These are phyloP conservation scores for Streblospio benedicti DNA, from an alignment of 1,140 invertebrate genomes.

Conservation along the genomic window DNA sequence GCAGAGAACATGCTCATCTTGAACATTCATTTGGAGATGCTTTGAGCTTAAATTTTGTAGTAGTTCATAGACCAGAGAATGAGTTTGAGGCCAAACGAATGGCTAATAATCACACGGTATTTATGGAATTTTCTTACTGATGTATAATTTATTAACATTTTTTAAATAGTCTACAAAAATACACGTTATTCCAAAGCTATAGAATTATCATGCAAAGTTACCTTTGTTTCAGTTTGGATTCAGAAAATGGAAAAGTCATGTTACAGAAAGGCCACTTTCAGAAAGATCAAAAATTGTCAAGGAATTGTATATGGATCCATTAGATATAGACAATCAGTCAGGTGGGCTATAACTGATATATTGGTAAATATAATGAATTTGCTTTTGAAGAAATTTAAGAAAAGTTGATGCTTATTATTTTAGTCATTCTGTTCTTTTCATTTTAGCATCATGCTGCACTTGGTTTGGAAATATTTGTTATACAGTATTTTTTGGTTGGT, in stretches of 20 bases:
- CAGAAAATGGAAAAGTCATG: slow-evolving; percentile 43
- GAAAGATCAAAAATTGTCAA: slow-evolving; percentile 36
- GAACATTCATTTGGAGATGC: no score
- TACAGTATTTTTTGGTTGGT: slow-evolving; percentile 36
- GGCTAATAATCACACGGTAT: slow-evolving; percentile 6
- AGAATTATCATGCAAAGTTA: not conserved
- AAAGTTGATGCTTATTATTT: not conserved
- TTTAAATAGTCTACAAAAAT: not conserved
- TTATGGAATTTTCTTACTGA: not conserved
- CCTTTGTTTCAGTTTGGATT: slow-evolving; percentile 35
- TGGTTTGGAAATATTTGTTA: slow-evolving; percentile 29
- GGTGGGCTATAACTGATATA: not conserved
- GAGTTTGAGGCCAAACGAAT: not conserved
- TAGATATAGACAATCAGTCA: not conserved
- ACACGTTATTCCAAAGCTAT: no score
- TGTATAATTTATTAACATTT: not conserved
- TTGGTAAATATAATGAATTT: not conserved
- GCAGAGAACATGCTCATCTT: no score
- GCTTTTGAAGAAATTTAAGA: not conserved
- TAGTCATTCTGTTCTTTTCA: not conserved
- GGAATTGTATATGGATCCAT: slow-evolving; percentile 32
- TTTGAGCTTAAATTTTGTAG: no score
- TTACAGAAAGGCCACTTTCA: slow-evolving; percentile 32
- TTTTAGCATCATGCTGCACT: not conserved
- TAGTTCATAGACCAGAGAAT: slow-evolving; percentile 1